A percentile compares a stretch with the other conserved stretches of the same genome.
phyloP scores from a whole-genome alignment of 1,140 invertebrate genomes.

The Ptiloglossa arizonensis region DNA sequence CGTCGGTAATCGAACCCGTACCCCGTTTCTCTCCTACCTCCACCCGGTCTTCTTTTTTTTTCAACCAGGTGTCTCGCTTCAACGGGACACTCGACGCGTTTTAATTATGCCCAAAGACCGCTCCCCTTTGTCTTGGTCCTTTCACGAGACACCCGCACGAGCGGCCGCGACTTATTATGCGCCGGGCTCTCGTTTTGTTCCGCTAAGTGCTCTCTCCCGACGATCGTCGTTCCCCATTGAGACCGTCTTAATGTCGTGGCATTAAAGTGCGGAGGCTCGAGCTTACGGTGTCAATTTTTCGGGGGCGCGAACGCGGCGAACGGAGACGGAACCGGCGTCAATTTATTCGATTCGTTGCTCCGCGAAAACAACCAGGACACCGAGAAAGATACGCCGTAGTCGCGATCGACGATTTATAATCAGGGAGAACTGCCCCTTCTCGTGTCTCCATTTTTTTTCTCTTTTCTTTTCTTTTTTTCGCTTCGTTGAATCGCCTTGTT shows the following conservation, averaged over 20 bases:
- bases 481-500: neutral
- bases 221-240: constrained; percentile 51
- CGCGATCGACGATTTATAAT: neutral
- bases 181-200: constrained; percentile 59
- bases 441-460: neutral
- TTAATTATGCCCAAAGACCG: constrained; percentile 75
- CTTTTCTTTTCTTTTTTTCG: neutral
- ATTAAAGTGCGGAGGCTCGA: constrained; percentile 55
- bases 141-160: constrained; percentile 66
- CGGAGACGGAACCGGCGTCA: constrained; percentile 13
- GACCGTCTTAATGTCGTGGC: constrained; percentile 52
- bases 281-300: constrained; percentile 63
- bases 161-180: constrained; percentile 65
- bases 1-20: constrained; percentile 69
- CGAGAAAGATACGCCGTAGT: no score
- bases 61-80: constrained; percentile 50
- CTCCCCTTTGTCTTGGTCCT: constrained; percentile 71
- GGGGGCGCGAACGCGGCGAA: constrained; percentile 25
- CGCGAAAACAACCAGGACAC: neutral
- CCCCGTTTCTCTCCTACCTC: constrained; percentile 50
- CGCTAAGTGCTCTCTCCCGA: constrained; percentile 32
- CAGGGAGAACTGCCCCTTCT: no score
- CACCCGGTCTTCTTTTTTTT: constrained; percentile 19
- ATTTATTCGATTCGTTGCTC: constrained; percentile 29
- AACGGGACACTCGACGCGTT: constrained; percentile 72